phyloP scores from a whole-genome alignment of 2,888 invertebrate species.

The Drosophila rubida region DNA sequence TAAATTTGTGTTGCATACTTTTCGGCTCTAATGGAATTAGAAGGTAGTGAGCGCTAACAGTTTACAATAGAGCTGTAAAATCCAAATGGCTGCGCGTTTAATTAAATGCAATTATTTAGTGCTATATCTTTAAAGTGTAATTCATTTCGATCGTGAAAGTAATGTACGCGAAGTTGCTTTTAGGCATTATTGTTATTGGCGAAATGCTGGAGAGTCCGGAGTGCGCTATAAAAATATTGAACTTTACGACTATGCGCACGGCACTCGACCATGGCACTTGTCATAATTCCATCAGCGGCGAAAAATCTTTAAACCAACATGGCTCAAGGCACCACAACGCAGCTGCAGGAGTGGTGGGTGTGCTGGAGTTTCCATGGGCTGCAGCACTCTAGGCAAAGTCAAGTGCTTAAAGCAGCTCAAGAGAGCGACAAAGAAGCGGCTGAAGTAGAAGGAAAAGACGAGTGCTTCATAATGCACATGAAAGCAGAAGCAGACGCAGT shows the following conservation, averaged over 20 bases:
- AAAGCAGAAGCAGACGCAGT: slow-evolving; percentile 58
- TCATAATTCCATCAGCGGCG: slow-evolving; percentile 74
- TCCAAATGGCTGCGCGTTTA: slow-evolving; percentile 4
- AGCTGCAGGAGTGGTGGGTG: neutral
- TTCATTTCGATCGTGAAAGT: slow-evolving; percentile 9
- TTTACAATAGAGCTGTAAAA: slow-evolving; percentile 9
- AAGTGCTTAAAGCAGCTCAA: slow-evolving; percentile 81
- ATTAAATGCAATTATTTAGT: neutral
- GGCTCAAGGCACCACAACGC: slow-evolving; percentile 24
- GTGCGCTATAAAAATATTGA: slow-evolving; percentile 77
- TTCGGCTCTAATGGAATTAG: slow-evolving; percentile 28
- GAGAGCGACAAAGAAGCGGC: slow-evolving; percentile 48
- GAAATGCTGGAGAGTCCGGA: slow-evolving; percentile 25
- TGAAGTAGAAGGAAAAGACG: slow-evolving; percentile 45
- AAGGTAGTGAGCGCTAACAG: slow-evolving; percentile 8
- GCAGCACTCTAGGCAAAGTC: slow-evolving; percentile 73
- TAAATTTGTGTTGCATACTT: slow-evolving; percentile 3
- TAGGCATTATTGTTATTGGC: slow-evolving; percentile 45
- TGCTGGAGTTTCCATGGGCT: slow-evolving; percentile 43
- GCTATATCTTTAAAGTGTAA: neutral
- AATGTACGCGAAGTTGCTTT: slow-evolving; percentile 27
- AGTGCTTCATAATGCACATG: slow-evolving; percentile 79
- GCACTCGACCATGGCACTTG: slow-evolving; percentile 54
- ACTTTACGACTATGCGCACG: slow-evolving; percentile 68
- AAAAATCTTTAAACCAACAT: slow-evolving; percentile 75